Conservation (phyloP, 2,888 invertebrate genomes). For the Spicauda simplicius region DNA sequence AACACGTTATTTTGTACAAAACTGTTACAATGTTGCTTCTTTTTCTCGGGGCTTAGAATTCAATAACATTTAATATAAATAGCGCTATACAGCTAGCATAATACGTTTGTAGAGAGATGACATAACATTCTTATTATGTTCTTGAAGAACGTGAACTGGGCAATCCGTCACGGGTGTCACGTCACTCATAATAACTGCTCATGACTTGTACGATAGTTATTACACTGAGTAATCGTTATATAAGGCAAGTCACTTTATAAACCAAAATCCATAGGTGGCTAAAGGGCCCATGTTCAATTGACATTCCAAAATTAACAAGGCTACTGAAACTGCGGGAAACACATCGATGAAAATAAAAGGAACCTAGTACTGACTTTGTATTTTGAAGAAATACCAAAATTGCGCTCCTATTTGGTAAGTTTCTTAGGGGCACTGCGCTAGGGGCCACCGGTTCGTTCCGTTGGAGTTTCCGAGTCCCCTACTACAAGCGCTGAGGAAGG, state of each 20-base stretch:
- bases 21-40: no score
- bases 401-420: no score
- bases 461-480: no score
- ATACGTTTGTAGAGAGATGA: slow-evolving; percentile 3
- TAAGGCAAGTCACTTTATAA: background rate
- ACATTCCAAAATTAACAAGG: background rate
- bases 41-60: background rate
- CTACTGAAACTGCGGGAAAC: slow-evolving; percentile 7
- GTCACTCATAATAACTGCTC: slow-evolving; percentile 8
- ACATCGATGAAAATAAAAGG: no score
- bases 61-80: background rate
- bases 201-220: background rate
- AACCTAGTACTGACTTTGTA: no score
- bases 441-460: no score
- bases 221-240: background rate
- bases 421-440: no score
- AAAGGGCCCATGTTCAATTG: background rate
- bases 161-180: slow-evolving; percentile 11
- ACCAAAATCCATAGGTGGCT: background rate
- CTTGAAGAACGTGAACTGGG: slow-evolving; percentile 18
- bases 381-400: no score
- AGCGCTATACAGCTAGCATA: background rate
- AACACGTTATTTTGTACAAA: no score
- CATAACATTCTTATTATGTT: slow-evolving; percentile 13
- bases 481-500: no score